Evolutionary conservation across 2,113 vertebrate species (phyloP), one percentile per base, ranked within the genome.

Genomic region (Gnathonemus echidnorhynchus): DNA sequence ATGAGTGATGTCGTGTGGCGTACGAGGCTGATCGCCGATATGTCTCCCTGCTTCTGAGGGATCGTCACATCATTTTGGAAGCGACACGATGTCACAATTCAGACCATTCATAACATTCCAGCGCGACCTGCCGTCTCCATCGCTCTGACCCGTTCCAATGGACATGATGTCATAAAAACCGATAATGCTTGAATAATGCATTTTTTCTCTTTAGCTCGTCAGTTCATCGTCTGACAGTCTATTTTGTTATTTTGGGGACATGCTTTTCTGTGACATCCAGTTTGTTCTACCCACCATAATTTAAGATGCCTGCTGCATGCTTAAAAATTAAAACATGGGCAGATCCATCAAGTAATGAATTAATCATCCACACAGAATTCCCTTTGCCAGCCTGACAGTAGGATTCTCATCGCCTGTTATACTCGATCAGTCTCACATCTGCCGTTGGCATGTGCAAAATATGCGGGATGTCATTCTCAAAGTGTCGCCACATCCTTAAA

Each of bases 341-440:
- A 39, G 86, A 48, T 53, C 86, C 49, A 56, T 87, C 86, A 87
- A 11, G 86, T 56, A 31, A 87, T 50, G 86, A 53, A 87, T 87
- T 53, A 87, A 87, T n/a, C n/a, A 53, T 35, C 50, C 27, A 39
- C 50, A 87, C 86, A 53, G 50, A n/a, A 87, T 31, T 53, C 50
- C 45, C 45, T 35, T 21, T 52, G 24, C 86, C n/a, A 8, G 27
- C 50, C 86, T 56, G 50, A 39, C 86, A 87, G 86, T 53, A 53
- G 86, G 48, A 87, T 56, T 56, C 31, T 11, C 50, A 31, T 53
- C 19, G 49, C 7, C 48, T 87, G 86, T 39, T 87, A 42, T 21
- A 87, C 49, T 53, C 49, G 31, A 87, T 87, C 50, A 87, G 86
- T 39, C 86, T 56, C 49, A 87, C 50, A 39, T 52, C 49, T 56